Base-by-base conservation (phyloP, 2,113 vertebrate genomes). In the Romanogobio albipinnatus region DNA sequence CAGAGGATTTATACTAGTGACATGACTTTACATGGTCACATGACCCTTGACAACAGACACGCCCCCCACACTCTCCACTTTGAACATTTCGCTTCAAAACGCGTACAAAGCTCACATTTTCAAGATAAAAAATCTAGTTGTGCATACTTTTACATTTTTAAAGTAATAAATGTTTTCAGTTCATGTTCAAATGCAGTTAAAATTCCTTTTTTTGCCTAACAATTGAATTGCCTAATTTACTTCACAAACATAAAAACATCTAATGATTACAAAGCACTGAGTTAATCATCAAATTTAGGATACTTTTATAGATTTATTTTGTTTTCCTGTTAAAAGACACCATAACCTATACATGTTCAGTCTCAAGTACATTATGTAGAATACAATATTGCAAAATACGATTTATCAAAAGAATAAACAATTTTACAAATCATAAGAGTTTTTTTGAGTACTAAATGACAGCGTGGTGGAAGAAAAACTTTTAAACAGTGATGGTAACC, bases 11-110 rank as follows among this genome's bases (percentile, higher is more conserved):
- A 83, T 92, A 92, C 85, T 81, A 84, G 51, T 39, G 36, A 88
- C 88, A 53, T 90, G 91, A 91, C 92, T 88, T 92, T 92, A 90
- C 91, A 91, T 6, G 87, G 88, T 93, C 94, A 94, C 70, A 90
- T 94, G 94, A 90, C 78, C 73, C 33, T 7, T 68, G 81, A 79
- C 76, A 87, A 86, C 51, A 3, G 79, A 87, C 92, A 88, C 92
- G 89, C 92, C 93, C 91, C 49, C 84, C 66, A 9, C 5, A 29
- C 22, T 13, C 2, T 29, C 14, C 13, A 49, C 58, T 77, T 59
- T 17, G 17, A 24, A 45, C 10, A 74, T 49, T 74, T 74, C 15
- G 10, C 15, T 68, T 39, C 2, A 22, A 36, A 39, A 39, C 33
- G 22, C 1, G 0, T 13, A 70, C 39, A n/a, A 45, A 45, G 24